Base-by-base conservation (phyloP, 2,797 vertebrate genomes). In the Amazona finschi region DNA sequence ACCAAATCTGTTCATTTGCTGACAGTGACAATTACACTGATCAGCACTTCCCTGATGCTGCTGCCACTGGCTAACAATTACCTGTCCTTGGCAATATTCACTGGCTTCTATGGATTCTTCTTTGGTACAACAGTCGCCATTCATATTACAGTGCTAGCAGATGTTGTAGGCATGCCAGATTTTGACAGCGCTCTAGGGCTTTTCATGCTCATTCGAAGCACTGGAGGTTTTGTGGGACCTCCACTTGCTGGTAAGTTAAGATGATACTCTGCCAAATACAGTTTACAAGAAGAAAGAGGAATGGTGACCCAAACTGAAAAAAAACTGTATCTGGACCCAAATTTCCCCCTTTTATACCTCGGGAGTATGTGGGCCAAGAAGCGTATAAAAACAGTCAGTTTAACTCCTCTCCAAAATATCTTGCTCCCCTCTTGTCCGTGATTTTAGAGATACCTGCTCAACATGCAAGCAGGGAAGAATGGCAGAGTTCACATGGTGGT, bases 171-270 rank as follows among this genome's bases (percentile, higher is more conserved):
- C 8, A 95, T 97, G 77, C 85, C 96, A 43, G 89, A 96, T 94
- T 97, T 98, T 15, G 97, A 98, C 64, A 98, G 97, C 9, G 97
- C 98, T 4, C 94, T 98, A 60, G 98, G 97, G 21, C 98, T 98
- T 95, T 98, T 98, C 96, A 98, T 98, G 98, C 96, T 98, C 46
- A 97, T 98, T 75, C 96, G 97, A 87, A 98, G 98, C 90, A 96
- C 94, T 30, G 98, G 98, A 79, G 98, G 98, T 50, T 97, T 98
- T 80, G 77, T 98, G 22, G 98, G 98, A 55, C 97, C 97, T 7
- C 97, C 98, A 65, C 95, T 98, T 25, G 97, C 97, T 19, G 98
- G 98, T 98, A 93, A 94, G 88, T 96, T 87, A 44, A 88, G 50
- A 60, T 13, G 49, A 50, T 52, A 62, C 39, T 73, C 17, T 88